Evolutionary conservation across 2,888 invertebrate genomes (phyloP), one percentile per base, ranked within the genome.

Genomic region (Mythimna vitellina): DNA sequence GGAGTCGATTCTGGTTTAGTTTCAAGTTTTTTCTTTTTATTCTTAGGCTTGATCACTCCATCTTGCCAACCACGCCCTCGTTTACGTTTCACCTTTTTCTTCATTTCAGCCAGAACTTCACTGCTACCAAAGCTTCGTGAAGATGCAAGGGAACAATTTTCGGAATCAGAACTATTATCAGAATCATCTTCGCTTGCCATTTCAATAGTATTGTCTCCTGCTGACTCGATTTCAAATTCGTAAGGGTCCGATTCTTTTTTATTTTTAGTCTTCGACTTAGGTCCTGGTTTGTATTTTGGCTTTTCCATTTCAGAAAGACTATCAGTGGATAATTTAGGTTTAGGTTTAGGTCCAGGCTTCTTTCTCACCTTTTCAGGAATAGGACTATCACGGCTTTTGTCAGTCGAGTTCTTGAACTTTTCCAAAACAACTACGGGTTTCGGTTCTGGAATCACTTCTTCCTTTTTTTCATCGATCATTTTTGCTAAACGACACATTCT

Each of bases 401-500:
- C 85, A 29, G 20, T 20, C 1, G 83, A 49, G 42, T 88, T 84
- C 84, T 90, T 92, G 53, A 83, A 87, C 73, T 95, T 95, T 80
- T 95, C 89, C 77, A 92, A 82, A 25, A 92, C 83, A 9, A 93
- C 92, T n/a, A 92, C 83, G 1, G 93, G 91, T 65, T 87, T 90
- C 9, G 76, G 67, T 54, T 88, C 87, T 12, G 80, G 65, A 29
- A 60, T 57, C n/a, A 20, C 57, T 7, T 90, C 90, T 25, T 88
- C 88, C 57, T 91, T 92, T 80, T 91, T 93, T 38, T 93, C 94
- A 78, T 94, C 93, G 17, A 91, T 92, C 74, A 97, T 92, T 91
- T 97, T 97, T 46, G 97, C 94, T 69, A 97, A 88, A 63, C 97
- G 96, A 88, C 97, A 97, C 95, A 97, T 97, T 80, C 98, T 93